A percentile compares a stretch with the other conserved stretches of the same genome.
These are phyloP conservation scores for Tholera decimalis DNA, from an alignment of 2,888 invertebrate species.

Conservation along the genomic window DNA sequence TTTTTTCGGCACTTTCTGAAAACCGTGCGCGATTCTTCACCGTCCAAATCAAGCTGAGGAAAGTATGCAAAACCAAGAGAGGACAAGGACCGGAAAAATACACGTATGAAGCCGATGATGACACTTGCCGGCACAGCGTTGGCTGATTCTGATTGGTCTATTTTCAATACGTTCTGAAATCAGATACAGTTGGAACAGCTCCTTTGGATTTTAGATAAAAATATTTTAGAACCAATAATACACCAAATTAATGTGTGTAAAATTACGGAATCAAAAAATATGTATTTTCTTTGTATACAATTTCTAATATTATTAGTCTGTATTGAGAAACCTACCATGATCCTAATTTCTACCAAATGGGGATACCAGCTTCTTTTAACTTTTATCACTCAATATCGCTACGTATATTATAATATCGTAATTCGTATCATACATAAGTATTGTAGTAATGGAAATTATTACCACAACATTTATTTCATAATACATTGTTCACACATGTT, in stretches of 20 bases:
- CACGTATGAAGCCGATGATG: conserved; percentile 89
- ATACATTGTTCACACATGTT: no score
- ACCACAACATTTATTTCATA: no score
- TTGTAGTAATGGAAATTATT: no score
- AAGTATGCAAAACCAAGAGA: conserved; percentile 66
- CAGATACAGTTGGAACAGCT: background rate
- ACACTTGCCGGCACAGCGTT: conserved; percentile 89
- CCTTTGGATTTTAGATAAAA: background rate
- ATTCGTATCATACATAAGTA: no score
- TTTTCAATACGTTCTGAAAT: conserved; percentile 76
- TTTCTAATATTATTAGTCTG: no score
- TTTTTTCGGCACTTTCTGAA: conserved; percentile 64
- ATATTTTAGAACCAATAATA: background rate
- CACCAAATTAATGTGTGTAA: background rate
- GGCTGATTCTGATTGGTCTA: conserved; percentile 87
- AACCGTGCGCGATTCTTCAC: conserved; percentile 77
- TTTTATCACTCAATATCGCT: no score
- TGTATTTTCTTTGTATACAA: background rate
- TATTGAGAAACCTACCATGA: conserved; percentile 13
- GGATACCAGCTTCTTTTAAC: conserved; percentile 13
- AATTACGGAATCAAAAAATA: background rate
- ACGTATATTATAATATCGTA: no score
- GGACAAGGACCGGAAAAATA: conserved; percentile 90
- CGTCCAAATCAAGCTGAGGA: conserved; percentile 78
- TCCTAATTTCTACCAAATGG: conserved; percentile 31